Evolutionary conservation across 1,140 invertebrate species (phyloP).

Genomic region (Drosophila punjabiensis): DNA sequence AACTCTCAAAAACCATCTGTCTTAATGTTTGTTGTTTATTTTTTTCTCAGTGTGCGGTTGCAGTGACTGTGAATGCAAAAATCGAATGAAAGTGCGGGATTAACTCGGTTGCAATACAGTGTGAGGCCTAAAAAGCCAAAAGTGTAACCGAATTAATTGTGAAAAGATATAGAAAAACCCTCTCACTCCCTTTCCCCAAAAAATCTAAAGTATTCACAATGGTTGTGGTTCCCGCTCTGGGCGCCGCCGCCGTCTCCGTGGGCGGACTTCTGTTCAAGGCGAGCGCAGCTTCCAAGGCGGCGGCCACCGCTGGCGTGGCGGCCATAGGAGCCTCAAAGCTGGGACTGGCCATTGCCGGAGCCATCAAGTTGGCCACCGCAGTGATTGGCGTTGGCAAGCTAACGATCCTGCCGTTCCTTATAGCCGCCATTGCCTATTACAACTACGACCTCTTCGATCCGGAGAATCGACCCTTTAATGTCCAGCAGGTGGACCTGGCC

Average conservation of each 20-base stretch:
- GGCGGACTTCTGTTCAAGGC: slow-evolving; percentile 81
- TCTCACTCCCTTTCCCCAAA: neutral
- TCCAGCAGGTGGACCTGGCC: slow-evolving; percentile 87
- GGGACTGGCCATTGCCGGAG: slow-evolving; percentile 86
- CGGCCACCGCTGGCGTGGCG: slow-evolving; percentile 71
- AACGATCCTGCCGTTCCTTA: slow-evolving; percentile 91
- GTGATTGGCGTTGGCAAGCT: slow-evolving; percentile 90
- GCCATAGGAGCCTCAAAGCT: slow-evolving; percentile 77
- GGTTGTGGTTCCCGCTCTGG: slow-evolving; percentile 76
- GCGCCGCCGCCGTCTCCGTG: slow-evolving; percentile 76
- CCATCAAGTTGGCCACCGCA: slow-evolving; percentile 89
- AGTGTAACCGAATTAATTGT: slow-evolving; percentile 1
- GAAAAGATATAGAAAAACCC: neutral
- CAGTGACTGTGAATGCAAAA: slow-evolving; percentile 13
- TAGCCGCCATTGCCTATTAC: slow-evolving; percentile 93
- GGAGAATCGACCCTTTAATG: slow-evolving; percentile 91
- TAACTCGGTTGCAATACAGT: slow-evolving; percentile 23
- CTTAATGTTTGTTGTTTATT: neutral
- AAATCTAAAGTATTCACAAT: neutral
- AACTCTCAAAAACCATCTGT: neutral
- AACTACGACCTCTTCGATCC: slow-evolving; percentile 95
- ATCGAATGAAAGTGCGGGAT: slow-evolving; percentile 24
- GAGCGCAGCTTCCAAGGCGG: slow-evolving; percentile 74
- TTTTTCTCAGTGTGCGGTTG: slow-evolving; percentile 22
- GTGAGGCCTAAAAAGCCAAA: neutral